Evolutionary conservation across 92 coral and sea anemone species (phyloP).

Genomic region (Umimayanthus chanpuru): DNA sequence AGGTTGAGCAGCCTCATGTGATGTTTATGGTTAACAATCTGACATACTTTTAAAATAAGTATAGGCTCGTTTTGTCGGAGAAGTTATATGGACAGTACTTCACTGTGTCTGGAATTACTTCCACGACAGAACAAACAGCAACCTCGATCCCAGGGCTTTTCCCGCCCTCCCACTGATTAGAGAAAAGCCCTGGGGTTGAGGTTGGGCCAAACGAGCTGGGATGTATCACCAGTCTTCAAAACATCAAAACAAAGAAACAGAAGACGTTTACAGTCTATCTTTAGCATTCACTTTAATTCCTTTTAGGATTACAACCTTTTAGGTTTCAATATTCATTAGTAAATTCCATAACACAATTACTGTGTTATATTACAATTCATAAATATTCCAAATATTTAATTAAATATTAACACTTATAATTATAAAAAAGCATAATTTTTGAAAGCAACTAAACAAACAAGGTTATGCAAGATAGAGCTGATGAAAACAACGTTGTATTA

Average conservation of each 20-base stretch:
- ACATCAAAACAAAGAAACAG: no score
- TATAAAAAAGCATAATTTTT: not conserved
- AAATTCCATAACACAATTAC: not conserved
- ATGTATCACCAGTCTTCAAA: not conserved
- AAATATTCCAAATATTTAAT: constrained; percentile 10
- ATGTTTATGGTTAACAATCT: no score
- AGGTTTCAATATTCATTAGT: not conserved
- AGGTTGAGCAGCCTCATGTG: no score
- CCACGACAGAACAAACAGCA: no score
- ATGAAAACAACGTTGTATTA: not conserved
- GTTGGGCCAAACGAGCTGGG: no score
- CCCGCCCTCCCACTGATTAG: no score
- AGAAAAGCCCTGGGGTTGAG: no score
- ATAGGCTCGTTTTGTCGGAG: no score
- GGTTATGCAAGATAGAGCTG: not conserved
- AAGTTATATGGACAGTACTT: not conserved
- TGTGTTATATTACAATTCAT: not conserved
- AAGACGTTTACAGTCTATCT: not conserved
- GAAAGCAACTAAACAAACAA: not conserved
- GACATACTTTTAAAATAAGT: not conserved
- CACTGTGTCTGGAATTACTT: not conserved
- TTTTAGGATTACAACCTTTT: not conserved
- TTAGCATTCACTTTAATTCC: not conserved
- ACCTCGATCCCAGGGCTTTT: no score
- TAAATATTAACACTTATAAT: constrained; percentile 5